Base-by-base conservation (phyloP, 1,140 invertebrate genomes). In the Campoletis sonorensis region DNA sequence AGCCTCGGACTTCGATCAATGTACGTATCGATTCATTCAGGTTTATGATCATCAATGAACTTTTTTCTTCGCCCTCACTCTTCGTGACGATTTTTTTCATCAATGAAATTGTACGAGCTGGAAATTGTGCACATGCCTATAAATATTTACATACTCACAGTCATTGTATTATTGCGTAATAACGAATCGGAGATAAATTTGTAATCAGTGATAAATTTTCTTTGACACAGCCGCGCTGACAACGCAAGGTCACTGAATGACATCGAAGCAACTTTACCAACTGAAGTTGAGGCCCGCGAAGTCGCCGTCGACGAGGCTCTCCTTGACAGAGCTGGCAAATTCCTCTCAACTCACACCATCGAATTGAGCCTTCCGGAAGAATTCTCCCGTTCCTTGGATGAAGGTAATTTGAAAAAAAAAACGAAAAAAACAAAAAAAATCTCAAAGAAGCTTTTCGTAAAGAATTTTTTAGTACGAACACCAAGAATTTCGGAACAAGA, bases 291-390 rank as follows among this genome's bases (percentile, higher is more conserved):
- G 84, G 95, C 95, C 18, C 94, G 95, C 81, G 96, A 97, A 90
- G 93, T 94, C n/a, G 94, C 95, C 75, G 93, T 97, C 5, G 95
- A 97, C 84, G 94, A 94, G n/a, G 93, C 96, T 72, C 92, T 97
- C 37, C 90, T 96, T 26, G 96, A 97, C 85, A 94, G 94, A 64
- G 93, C 96, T 40, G 94, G 95, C 79, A 94, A 94, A 80, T 96
- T 96, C 93, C 92, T 97, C 71, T 94, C 95, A 82, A 95, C 95
- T 76, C 96, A 96, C 89, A 96, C 96, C 18, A 93, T 97, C 64
- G 95, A 97, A 88, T 94, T 97, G 82, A 96, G 95, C 88, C 90
- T 96, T 16, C 96, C 96, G 27, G 94, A 95, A 93, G 92, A 94
- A 93, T 79, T 95, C 93, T 83, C 93, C 93, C 86, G 93, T 84